phyloP scores from a whole-genome alignment of 2,888 invertebrate genomes.

The Hirtodrosophila duncani region DNA sequence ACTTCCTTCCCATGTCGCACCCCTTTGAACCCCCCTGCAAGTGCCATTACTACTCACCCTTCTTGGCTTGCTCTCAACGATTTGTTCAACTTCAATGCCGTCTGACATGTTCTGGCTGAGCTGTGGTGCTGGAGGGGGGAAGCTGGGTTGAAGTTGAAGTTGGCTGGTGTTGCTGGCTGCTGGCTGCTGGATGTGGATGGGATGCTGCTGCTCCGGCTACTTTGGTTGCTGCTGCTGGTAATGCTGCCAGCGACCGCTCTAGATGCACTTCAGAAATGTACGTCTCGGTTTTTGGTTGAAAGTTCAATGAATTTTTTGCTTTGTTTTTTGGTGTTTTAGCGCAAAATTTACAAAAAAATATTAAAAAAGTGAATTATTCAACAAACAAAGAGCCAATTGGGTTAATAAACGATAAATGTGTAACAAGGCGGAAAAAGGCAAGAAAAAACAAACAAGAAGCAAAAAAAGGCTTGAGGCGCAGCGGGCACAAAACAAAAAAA shows the following conservation, averaged over 20 bases:
- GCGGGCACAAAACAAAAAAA: constrained; percentile 18
- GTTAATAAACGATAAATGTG: not conserved
- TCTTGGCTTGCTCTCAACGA: constrained; percentile 82
- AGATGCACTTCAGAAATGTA: constrained; percentile 33
- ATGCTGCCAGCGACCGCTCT: constrained; percentile 11
- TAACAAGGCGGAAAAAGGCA: not conserved
- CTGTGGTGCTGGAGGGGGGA: constrained; percentile 36
- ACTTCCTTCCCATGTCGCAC: no score
- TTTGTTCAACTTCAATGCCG: constrained; percentile 83
- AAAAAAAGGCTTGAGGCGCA: constrained; percentile 4
- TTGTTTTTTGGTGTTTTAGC: constrained; percentile 2
- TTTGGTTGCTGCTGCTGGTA: constrained; percentile 17
- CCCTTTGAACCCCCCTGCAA: no score
- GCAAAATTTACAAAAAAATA: constrained; percentile 8
- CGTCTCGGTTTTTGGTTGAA: no score
- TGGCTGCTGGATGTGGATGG: no score
- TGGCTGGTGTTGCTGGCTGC: constrained; percentile 13
- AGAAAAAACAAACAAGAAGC: constrained; percentile 4
- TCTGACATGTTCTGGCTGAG: constrained; percentile 75
- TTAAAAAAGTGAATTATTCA: no score
- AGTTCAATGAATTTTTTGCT: constrained; percentile 55
- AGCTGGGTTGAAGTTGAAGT: constrained; percentile 25
- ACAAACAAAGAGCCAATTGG: constrained; percentile 13
- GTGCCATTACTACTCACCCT: constrained; percentile 80
- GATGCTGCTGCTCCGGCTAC: constrained; percentile 10